These are phyloP conservation scores for Scleropages formosus DNA, from an alignment of 2,797 vertebrate species.

Conservation along the genomic window DNA sequence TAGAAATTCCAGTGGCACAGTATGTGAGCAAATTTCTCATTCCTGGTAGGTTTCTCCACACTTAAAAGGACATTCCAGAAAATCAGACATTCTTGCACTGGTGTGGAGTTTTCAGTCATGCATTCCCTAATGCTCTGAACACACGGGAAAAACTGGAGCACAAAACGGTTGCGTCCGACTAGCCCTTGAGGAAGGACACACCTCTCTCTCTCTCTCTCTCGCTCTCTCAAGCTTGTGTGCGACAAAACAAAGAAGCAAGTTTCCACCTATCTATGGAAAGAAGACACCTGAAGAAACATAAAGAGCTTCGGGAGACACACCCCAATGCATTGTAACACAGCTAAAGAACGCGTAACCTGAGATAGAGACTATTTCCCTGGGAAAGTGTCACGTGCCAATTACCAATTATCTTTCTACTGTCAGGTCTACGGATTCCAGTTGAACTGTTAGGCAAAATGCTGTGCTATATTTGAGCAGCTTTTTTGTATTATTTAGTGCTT, in stretches of 20 bases:
- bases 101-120: background rate
- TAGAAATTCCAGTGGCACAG: background rate
- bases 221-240: background rate
- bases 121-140: background rate
- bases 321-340: too few species aligned
- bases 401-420: too few species aligned
- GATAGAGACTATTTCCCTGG: too few species aligned
- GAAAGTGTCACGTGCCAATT: too few species aligned
- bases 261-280: too few species aligned
- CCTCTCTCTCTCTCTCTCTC: background rate
- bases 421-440: too few species aligned
- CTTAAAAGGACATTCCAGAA: conserved; percentile 13
- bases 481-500: too few species aligned
- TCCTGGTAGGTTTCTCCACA: background rate
- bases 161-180: background rate
- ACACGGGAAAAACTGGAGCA: background rate
- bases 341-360: too few species aligned
- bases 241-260: background rate
- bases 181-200: background rate
- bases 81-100: conserved; percentile 6
- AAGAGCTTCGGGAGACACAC: too few species aligned
- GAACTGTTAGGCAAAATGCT: too few species aligned
- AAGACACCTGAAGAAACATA: too few species aligned
- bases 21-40: background rate
- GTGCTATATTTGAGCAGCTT: too few species aligned